Evolutionary conservation across 1,140 invertebrate genomes (phyloP), one percentile per base, ranked within the genome.

Genomic region (Pygmarrhopalites habei): DNA sequence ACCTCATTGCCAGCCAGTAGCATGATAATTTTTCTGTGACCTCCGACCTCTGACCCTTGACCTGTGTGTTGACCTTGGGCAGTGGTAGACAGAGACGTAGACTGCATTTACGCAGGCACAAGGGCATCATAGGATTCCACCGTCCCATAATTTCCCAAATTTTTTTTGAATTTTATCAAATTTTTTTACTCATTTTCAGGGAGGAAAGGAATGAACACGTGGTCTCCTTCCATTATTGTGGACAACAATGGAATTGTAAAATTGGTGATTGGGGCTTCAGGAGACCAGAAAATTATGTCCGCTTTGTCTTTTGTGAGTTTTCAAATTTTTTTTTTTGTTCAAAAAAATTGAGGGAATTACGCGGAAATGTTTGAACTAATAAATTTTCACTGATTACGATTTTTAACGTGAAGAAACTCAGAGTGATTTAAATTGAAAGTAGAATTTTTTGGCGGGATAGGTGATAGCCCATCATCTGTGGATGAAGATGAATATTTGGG

Each of bases 171-270:
- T n/a, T n/a, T n/a, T n/a, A n/a, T n/a, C n/a, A n/a, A n/a, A n/a
- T n/a, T n/a, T n/a, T n/a, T 41, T 41, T 41, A 12, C n/a, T 57
- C 25, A 7, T 44, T 26, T 23, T 12, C 19, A 56, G 84, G 85
- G 19, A 98, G 97, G 75, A 79, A 91, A 30, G 86, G 95, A 0
- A 75, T 96, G 66, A 95, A 92, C 0, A 96, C 94, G 7, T 95
- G 95, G 87, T 83, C 82, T 66, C 95, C 96, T 0, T 79, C 88
- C 14, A 85, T 98, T 51, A 78, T 97, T 23, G 78, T 87, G 0
- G 85, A 92, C 67, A 73, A 73, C 12, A 78, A 85, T 57, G 86
- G 86, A 3, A 80, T 89, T 62, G 86, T 89, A 0, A 82, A 81
- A 62, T 75, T 95, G 73, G 86, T 90, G 0, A 80, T 95, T 39